phyloP scores from a whole-genome alignment of 2,113 vertebrate species.

The Rhodinocichla rosea region DNA sequence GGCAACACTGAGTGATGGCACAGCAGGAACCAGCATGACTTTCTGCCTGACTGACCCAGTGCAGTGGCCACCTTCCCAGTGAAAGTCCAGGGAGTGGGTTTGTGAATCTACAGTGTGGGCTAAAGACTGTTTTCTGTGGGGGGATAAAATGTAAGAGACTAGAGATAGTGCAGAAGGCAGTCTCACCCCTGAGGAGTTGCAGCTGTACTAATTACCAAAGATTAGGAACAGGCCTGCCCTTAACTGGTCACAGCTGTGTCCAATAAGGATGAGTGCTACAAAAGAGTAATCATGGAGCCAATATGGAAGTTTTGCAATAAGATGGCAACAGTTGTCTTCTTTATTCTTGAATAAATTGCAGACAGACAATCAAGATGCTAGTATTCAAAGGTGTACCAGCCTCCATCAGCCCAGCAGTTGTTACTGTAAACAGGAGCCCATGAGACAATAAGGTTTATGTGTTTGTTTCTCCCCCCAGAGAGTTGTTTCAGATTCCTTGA shows the following conservation, averaged over 20 bases:
- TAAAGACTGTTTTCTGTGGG: background rate
- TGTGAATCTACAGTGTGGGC: rapidly evolving
- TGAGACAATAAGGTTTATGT: background rate
- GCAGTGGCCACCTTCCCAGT: rapidly evolving
- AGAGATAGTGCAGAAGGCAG: too few relatives aligned
- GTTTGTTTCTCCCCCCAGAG: background rate
- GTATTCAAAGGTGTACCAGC: background rate
- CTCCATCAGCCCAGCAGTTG: background rate
- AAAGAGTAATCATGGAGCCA: too few relatives aligned
- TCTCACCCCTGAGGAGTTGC: too few relatives aligned
- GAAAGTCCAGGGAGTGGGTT: rapidly evolving
- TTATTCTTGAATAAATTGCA: background rate
- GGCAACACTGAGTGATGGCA: rapidly evolving
- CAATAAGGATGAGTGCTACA: too few relatives aligned
- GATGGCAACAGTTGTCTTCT: background rate
- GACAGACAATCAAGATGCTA: background rate
- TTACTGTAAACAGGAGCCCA: background rate
- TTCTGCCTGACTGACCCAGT: background rate
- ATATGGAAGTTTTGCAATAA: too few relatives aligned
- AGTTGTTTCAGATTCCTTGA: background rate
- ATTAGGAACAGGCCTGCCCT: too few relatives aligned
- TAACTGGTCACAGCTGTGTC: too few relatives aligned
- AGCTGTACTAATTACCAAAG: too few relatives aligned
- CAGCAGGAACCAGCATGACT: background rate
- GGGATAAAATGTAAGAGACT: too few relatives aligned